Evolutionary conservation across 1,140 invertebrate genomes (phyloP).

Genomic region (Zaprionus africanus): DNA sequence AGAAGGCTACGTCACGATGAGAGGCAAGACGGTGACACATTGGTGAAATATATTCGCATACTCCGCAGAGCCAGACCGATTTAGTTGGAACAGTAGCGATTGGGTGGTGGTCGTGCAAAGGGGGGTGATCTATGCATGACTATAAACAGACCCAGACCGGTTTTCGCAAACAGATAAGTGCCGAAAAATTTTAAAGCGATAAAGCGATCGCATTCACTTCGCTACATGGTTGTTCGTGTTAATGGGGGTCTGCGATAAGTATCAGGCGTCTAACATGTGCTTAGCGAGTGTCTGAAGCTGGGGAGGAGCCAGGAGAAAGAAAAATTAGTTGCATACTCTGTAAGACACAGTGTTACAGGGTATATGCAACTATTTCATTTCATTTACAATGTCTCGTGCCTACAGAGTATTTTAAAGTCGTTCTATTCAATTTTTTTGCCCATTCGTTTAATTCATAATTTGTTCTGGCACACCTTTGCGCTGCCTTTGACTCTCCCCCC

Average conservation of each 20-base stretch:
- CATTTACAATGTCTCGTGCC: too few species aligned
- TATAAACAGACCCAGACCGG: slow-evolving; percentile 52
- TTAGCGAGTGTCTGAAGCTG: slow-evolving; percentile 62
- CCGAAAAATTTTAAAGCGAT: slow-evolving; percentile 32
- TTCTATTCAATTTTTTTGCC: background rate
- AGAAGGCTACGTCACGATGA: slow-evolving; percentile 58
- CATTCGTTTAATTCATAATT: slow-evolving; percentile 57
- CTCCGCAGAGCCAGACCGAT: slow-evolving; percentile 33
- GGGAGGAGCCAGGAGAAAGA: slow-evolving; percentile 33
- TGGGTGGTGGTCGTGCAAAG: background rate
- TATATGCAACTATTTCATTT: background rate
- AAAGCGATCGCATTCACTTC: slow-evolving; percentile 31
- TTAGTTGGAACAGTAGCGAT: slow-evolving; percentile 16
- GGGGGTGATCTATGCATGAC: slow-evolving; percentile 1
- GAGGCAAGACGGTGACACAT: slow-evolving; percentile 73
- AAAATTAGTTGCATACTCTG: slow-evolving; percentile 14
- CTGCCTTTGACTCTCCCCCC: slow-evolving; percentile 25
- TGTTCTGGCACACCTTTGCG: slow-evolving; percentile 29
- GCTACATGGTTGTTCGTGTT: slow-evolving; percentile 35
- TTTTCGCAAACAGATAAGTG: slow-evolving; percentile 53
- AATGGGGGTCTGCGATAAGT: slow-evolving; percentile 32
- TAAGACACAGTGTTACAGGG: background rate
- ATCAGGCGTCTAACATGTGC: slow-evolving; percentile 74
- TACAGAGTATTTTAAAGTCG: slow-evolving; percentile 19
- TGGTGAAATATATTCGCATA: slow-evolving; percentile 36